These are phyloP conservation scores for Drosophila repletoides DNA, from an alignment of 1,140 invertebrate species.

Conservation along the genomic window DNA sequence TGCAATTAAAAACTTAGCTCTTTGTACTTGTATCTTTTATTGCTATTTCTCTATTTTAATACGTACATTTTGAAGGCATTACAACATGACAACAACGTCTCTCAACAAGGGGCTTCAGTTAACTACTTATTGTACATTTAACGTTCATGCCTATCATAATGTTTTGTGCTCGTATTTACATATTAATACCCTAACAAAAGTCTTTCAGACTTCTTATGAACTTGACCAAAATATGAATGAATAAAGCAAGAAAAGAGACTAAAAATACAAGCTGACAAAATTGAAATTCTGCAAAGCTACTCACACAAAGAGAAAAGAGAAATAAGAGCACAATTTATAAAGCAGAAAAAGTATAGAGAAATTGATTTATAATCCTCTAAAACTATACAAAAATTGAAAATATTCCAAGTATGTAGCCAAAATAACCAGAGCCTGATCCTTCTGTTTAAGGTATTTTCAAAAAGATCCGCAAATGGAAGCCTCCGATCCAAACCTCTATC, in stretches of 20 bases:
- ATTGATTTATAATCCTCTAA: too few relatives aligned
- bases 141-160: slow-evolving; percentile 26
- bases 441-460: too few relatives aligned
- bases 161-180: background rate
- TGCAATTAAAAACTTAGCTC: slow-evolving; percentile 57
- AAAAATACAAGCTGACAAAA: background rate
- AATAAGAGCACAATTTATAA: background rate
- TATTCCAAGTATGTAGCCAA: too few relatives aligned
- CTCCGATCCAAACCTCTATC: too few relatives aligned
- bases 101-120: slow-evolving; percentile 2
- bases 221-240: too few relatives aligned
- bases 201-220: background rate
- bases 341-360: too few relatives aligned
- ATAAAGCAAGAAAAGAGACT: too few relatives aligned
- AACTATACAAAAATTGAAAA: too few relatives aligned
- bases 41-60: slow-evolving; percentile 1
- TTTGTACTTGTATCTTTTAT: slow-evolving; percentile 25
- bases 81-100: slow-evolving; percentile 26
- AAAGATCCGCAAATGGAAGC: too few relatives aligned
- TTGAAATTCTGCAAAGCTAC: too few relatives aligned
- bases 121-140: slow-evolving; percentile 30
- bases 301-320: too few relatives aligned
- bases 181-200: slow-evolving; percentile 6
- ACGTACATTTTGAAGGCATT: slow-evolving; percentile 33
- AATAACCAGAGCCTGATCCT: too few relatives aligned